phyloP scores from a whole-genome alignment of 2,113 vertebrate genomes.

The Columbina picui region DNA sequence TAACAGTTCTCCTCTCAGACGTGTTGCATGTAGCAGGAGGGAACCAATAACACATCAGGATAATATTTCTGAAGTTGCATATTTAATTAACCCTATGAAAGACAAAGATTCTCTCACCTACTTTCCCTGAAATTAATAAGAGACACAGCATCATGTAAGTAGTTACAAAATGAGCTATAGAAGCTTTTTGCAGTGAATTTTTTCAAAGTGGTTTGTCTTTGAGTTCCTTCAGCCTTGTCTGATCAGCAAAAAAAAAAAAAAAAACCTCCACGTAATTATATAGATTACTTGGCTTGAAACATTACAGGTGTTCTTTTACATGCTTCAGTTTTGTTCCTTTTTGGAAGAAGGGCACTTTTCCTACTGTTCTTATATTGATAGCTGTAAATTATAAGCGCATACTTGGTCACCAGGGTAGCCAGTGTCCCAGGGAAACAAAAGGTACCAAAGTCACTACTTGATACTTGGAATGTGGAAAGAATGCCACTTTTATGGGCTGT shows the following conservation, averaged over 20 bases:
- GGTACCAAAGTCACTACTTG: not conserved
- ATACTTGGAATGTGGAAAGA: not conserved
- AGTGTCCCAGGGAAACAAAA: not conserved
- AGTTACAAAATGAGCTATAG: not conserved
- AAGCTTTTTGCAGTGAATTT: not conserved
- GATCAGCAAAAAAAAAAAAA: no score
- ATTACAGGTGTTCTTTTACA: not conserved
- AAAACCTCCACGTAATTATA: not conserved
- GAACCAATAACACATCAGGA: not conserved
- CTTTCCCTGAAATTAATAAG: not conserved
- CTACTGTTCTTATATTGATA: not conserved
- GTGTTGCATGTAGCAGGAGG: not conserved
- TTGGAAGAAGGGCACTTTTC: not conserved
- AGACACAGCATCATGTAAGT: not conserved
- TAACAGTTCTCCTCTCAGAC: not conserved
- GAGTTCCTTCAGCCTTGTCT: not conserved
- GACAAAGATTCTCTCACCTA: not conserved
- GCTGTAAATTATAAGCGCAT: not conserved
- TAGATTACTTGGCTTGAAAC: not conserved
- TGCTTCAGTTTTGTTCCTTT: not conserved
- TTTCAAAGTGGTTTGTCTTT: not conserved
- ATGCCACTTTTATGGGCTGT: not conserved
- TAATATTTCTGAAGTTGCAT: not conserved
- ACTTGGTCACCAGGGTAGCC: not conserved
- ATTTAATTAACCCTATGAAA: not conserved